phyloP scores from a whole-genome alignment of 2,113 vertebrate species.

The Aegithalos caudatus region DNA sequence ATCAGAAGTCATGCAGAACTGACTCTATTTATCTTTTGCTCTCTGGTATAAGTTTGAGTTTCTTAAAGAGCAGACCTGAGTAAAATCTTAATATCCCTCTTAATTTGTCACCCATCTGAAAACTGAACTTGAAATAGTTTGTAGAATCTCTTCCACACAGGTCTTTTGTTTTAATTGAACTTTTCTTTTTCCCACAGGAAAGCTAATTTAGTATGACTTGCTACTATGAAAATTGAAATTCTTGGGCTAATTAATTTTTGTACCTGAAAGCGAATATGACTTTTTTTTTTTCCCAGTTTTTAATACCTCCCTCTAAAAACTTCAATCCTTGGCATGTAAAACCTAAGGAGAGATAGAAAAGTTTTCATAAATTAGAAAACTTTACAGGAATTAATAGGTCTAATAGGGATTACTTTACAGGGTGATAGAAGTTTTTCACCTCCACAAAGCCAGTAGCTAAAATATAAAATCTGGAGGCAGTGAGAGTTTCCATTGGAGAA shows the following conservation, averaged over 20 bases:
- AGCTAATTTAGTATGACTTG: slow-evolving; percentile 42
- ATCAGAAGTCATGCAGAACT: slow-evolving; percentile 52
- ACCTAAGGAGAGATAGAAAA: background rate
- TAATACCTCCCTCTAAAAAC: background rate
- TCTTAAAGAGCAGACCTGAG: slow-evolving; percentile 41
- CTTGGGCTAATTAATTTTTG: slow-evolving; percentile 53
- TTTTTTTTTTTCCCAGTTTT: background rate
- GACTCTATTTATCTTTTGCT: slow-evolving; percentile 42
- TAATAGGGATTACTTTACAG: background rate
- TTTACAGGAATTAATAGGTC: background rate
- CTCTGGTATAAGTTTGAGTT: background rate
- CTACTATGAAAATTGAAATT: slow-evolving; percentile 8
- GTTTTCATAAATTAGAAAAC: background rate
- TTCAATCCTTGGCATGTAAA: background rate
- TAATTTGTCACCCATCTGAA: slow-evolving; percentile 50
- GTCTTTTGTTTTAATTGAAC: slow-evolving; percentile 45
- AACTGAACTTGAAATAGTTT: background rate
- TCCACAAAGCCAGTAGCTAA: background rate
- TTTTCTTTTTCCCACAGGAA: slow-evolving; percentile 38
- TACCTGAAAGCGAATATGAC: slow-evolving; percentile 1
- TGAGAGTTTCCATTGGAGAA: rapidly evolving
- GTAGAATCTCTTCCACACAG: slow-evolving; percentile 9
- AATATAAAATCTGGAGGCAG: background rate
- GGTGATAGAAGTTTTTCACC: background rate
- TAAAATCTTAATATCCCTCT: slow-evolving; percentile 36